Evolutionary conservation across 2,797 vertebrate species (phyloP), one percentile per base, ranked within the genome.

Genomic region (Chromis chromis): DNA sequence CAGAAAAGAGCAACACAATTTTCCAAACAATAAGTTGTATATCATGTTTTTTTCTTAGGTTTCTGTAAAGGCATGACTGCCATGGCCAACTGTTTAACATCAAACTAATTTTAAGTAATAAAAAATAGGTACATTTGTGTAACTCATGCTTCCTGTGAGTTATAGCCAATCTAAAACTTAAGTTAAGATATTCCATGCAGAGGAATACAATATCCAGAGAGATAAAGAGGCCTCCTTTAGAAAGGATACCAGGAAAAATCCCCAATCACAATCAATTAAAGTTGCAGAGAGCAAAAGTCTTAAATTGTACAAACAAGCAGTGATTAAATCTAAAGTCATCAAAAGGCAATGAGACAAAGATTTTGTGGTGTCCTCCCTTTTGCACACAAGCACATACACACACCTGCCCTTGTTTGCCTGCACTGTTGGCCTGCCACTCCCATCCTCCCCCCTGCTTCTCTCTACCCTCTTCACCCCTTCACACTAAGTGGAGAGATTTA

Each of bases 401-500:
- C 70, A 78, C 76, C 74, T 82, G 78, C 50, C 65, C 25, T 24
- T 50, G 55, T 74, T 68, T 69, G 25, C 1, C 1, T 72, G 50
- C 54, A 36, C 25, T 59, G 31, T 64, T 74, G 52, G 66, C 44
- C 50, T 67, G n/a, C 44, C 69, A 27, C 58, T 55, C 63, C 42
- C 5, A 2, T 58, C 22, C 64, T 83, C 25, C 22, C 33, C 19
- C 21, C 48, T 64, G 25, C 36, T 13, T 65, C 54, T 59, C 44
- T 75, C 19, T 58, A 46, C 16, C 31, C 65, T 71, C 13, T 65
- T 46, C 71, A 59, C 74, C 74, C 27, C 69, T 59, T 52, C 60
- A 66, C 56, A 70, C 68, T 73, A 68, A 73, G 56, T 74, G 57
- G 69, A 81, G 71, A 85, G 57, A 71, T 83, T 76, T 70, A 76